phyloP scores from a whole-genome alignment of 35 echinoderm and acorn worm genomes.

The Anneissia japonica region DNA sequence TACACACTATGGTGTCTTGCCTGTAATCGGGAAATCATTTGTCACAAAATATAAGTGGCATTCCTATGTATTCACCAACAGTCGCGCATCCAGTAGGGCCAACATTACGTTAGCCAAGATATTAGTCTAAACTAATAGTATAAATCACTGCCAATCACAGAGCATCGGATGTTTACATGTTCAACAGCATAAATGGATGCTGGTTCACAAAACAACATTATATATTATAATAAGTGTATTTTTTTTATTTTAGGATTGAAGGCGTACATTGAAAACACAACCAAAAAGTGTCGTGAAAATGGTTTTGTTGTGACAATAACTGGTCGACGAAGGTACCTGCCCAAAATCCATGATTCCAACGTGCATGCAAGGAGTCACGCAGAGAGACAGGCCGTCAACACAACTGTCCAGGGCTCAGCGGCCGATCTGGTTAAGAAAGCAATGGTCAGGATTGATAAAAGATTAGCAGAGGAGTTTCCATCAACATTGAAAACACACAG shows the following conservation, averaged over 20 bases:
- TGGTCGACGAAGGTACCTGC: slow-evolving; percentile 60
- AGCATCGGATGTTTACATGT: no score
- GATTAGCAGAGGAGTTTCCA: slow-evolving; percentile 54
- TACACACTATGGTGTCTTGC: no score
- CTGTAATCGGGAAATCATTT: no score
- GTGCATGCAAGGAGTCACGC: slow-evolving; percentile 59
- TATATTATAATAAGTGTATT: not conserved
- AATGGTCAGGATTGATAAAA: slow-evolving; percentile 73
- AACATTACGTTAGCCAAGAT: no score
- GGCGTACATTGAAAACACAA: slow-evolving; percentile 58
- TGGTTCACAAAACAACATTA: no score
- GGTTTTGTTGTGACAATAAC: slow-evolving; percentile 76
- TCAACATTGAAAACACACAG: slow-evolving; percentile 56
- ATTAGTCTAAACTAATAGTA: no score
- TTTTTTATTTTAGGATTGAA: slow-evolving; percentile 44
- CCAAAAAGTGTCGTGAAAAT: slow-evolving; percentile 46
- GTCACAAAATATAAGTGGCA: no score
- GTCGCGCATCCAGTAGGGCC: no score
- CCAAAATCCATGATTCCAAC: slow-evolving; percentile 72
- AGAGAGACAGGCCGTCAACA: slow-evolving; percentile 94
- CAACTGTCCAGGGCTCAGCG: slow-evolving; percentile 93
- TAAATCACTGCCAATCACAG: no score
- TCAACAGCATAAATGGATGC: no score
- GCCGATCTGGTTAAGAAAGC: slow-evolving; percentile 94
- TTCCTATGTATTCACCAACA: no score